Conservation (phyloP, 2,113 vertebrate species). For the Oreotrochilus melanogaster region DNA sequence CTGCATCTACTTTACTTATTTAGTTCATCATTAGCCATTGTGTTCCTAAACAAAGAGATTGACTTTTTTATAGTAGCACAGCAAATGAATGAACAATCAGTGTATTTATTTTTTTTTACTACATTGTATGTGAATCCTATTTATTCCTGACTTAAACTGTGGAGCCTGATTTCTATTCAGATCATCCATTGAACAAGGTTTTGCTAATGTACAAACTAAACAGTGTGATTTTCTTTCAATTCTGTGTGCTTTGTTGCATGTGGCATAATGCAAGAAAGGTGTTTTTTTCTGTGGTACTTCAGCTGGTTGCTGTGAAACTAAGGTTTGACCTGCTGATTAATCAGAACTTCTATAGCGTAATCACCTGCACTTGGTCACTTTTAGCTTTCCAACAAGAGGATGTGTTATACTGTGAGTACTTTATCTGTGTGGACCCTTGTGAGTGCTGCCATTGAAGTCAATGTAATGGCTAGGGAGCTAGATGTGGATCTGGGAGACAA, state of each 20-base stretch:
- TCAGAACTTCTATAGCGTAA: background rate
- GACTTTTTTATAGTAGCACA: background rate
- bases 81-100: background rate
- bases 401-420: background rate
- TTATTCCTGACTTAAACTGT: background rate
- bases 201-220: background rate
- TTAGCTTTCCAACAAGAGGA: background rate
- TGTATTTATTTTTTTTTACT: background rate
- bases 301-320: background rate
- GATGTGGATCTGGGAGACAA: background rate
- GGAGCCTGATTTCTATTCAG: background rate
- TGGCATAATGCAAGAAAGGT: background rate
- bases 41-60: background rate
- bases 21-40: background rate
- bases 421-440: background rate
- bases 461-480: background rate
- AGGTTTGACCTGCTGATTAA: background rate
- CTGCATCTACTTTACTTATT: background rate
- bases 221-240: background rate
- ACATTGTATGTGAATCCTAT: background rate
- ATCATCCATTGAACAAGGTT: background rate
- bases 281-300: background rate
- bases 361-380: background rate
- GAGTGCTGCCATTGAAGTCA: background rate
- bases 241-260: background rate